Evolutionary conservation across 1,140 invertebrate genomes (phyloP), one percentile per base, ranked within the genome.

Genomic region (Bradynema listronoti): DNA sequence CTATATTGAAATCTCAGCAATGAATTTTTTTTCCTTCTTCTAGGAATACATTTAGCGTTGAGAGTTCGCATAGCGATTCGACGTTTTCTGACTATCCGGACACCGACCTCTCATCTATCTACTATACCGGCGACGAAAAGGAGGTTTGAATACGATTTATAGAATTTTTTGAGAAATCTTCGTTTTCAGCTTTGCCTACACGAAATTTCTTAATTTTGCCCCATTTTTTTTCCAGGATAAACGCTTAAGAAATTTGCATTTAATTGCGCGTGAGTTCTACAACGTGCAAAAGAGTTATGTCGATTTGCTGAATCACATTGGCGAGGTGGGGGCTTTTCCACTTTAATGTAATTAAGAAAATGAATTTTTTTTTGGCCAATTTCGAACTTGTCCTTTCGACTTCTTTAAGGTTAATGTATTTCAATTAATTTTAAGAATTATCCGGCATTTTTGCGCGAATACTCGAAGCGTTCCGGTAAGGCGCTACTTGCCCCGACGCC

Each of bases 261-360:
- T 16, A n/a, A 54, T 63, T n/a, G 61, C 57, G 4, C 11, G 22
- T 16, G 61, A 63, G 46, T 63, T 63, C 36, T 63, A 51, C 36
- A 34, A 39, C 11, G 53, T 50, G 16, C 63, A 63, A 34, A 61
- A 34, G 25, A 30, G 29, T 33, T 63, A 60, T 45, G 61, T 63
- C 1, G 32, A 63, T 16, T 34, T 63, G 30, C 22, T 63, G 25
- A 25, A 65, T 27, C 42, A 63, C 39, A 66, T 63, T 42, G 58
- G 46, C 1, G 32, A 50, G 39, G 42, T 51, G 16, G 41, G 14
- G 3, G 30, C 14, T 60, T 29, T 51, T 4, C 19, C 3, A 63
- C 3, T 46, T 47, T 56, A 29, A n/a, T 43, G 19, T 24, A n/a
- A 4, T 61, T 11, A 11, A 19, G 42, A 43, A 43, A 22, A 9